Evolutionary conservation across 2,888 invertebrate genomes (phyloP).

Genomic region (Poecilus cupreus): DNA sequence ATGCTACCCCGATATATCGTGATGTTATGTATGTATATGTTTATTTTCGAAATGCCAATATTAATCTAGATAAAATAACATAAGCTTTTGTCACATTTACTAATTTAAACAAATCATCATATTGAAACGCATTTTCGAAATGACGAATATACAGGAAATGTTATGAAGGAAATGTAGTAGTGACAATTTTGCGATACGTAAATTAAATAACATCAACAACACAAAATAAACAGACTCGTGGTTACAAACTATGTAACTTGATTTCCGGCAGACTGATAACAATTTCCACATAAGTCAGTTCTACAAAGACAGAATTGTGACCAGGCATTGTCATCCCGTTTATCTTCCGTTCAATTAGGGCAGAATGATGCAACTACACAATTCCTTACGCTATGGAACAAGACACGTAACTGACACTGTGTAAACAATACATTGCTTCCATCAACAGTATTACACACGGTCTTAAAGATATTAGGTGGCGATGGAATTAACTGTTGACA

Average conservation of each 20-base stretch:
- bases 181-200: no score
- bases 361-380: slow-evolving; percentile 42
- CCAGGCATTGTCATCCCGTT: slow-evolving; percentile 21
- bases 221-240: no score
- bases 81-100: no score
- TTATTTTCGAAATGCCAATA: no score
- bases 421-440: slow-evolving; percentile 46
- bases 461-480: slow-evolving; percentile 16
- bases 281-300: neutral
- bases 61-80: no score
- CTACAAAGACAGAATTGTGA: slow-evolving; percentile 23
- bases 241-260: neutral
- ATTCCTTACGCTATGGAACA: slow-evolving; percentile 16
- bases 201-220: no score
- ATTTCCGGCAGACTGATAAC: slow-evolving; percentile 5
- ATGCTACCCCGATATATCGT: no score
- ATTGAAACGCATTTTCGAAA: no score
- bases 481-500: neutral
- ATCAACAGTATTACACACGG: slow-evolving; percentile 19
- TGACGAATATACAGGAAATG: no score
- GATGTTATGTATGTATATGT: no score
- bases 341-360: slow-evolving; percentile 40
- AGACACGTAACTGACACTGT: slow-evolving; percentile 30
- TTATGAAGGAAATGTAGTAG: no score
- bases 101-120: no score